Evolutionary conservation across 2,113 vertebrate species (phyloP), one percentile per base, ranked within the genome.

Genomic region (Pseudorhombus dupliciocellatus): DNA sequence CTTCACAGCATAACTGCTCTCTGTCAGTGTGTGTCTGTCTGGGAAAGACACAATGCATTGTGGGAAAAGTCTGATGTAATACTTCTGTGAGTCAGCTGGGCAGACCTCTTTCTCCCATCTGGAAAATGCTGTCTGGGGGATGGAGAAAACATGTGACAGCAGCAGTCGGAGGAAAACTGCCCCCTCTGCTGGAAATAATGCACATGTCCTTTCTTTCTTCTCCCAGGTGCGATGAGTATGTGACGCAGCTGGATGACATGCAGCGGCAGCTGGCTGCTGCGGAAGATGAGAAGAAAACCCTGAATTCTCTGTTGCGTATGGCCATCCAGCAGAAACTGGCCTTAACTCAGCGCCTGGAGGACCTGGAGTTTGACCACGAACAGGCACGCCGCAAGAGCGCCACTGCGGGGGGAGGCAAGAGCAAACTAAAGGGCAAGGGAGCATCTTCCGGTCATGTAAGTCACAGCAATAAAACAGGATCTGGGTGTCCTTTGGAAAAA

Each of bases 321-420:
- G 92, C 93, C 72, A 94, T 94, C 63, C 93, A 94, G 84, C 92
- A 93, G 84, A 93, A 94, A 78, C 87, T 94, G 66, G 92, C 93
- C 40, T 88, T 94, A 28, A 94, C 93, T 0, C 93, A 94, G 80
- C 89, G 92, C 9, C 79, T 94, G 15, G 93, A 94, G 85, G 93
- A 94, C 75, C 73, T 93, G 77, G 93, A 93, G 91, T 93, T 94
- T 37, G 96, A 99, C 87, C 95, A 98, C 0, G 97, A 99, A 90
- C 97, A 99, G 93, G 92, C 94, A 42, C 96, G 95, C 67, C 93
- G 97, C 84, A 96, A 88, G 77, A 94, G 91, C 54, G 92, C 95
- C 46, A 61, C 83, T 68, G 67, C 58, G 1, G 72, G 28, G 6
- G 80, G 40, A n/a, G 69, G 84, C n/a, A 90, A 89, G 50, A 63